Evolutionary conservation across 2,888 invertebrate genomes (phyloP).

Genomic region (Arge pagana): DNA sequence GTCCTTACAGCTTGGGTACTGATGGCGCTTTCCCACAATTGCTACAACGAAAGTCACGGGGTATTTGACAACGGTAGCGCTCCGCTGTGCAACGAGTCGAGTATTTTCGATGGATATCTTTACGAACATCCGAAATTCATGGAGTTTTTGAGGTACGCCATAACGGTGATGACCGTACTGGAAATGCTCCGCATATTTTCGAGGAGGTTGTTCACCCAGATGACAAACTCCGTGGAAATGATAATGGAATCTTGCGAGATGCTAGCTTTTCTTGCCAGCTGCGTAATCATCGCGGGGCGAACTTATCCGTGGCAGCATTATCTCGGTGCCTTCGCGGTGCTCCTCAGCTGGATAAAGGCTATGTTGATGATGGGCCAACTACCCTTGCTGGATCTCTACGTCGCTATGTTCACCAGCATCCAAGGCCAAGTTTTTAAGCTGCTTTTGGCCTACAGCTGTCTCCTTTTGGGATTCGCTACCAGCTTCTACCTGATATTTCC

Average conservation of each 20-base stretch:
- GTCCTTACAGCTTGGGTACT: conserved; percentile 53
- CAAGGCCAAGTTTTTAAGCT: conserved; percentile 86
- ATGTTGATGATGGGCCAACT: conserved; percentile 90
- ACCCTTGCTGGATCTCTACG: conserved; percentile 86
- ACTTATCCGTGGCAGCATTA: conserved; percentile 86
- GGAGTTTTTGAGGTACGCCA: conserved; percentile 83
- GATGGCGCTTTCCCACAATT: conserved; percentile 48
- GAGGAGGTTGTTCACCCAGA: conserved; percentile 80
- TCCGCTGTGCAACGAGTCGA: conserved; percentile 48
- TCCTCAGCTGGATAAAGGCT: conserved; percentile 87
- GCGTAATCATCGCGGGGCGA: conserved; percentile 77
- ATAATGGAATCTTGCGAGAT: conserved; percentile 89
- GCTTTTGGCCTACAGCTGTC: conserved; percentile 83
- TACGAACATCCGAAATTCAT: conserved; percentile 76
- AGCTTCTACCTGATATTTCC: conserved; percentile 89
- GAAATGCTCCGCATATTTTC: conserved; percentile 80
- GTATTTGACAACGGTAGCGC: conserved; percentile 26
- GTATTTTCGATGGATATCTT: conserved; percentile 74
- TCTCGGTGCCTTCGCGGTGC: conserved; percentile 82
- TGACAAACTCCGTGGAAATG: conserved; percentile 82
- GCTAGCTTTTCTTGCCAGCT: conserved; percentile 80
- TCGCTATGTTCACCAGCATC: conserved; percentile 88
- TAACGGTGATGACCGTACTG: conserved; percentile 77
- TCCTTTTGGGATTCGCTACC: conserved; percentile 83
- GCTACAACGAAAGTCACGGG: conserved; percentile 50